Evolutionary conservation across 2,888 invertebrate species (phyloP).

Genomic region (Antheraea yamamai): DNA sequence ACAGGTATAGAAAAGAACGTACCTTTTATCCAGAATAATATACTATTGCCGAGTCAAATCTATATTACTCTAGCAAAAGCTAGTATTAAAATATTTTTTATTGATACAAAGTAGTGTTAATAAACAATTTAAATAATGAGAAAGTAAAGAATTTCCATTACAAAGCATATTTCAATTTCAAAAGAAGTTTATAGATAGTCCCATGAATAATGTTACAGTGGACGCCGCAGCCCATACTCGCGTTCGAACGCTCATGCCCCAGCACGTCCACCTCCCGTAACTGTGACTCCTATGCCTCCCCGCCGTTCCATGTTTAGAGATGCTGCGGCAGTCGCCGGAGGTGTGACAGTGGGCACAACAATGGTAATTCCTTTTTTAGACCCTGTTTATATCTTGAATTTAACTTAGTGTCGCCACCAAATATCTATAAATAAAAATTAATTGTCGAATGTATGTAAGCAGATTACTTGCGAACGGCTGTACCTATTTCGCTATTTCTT

Average conservation of each 20-base stretch:
- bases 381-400: not conserved
- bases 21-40: too few species aligned
- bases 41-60: too few species aligned
- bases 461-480: too few species aligned
- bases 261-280: slow-evolving; percentile 48
- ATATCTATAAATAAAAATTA: not conserved
- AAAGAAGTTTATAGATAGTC: not conserved
- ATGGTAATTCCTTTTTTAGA: slow-evolving; percentile 78
- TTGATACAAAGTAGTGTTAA: too few species aligned
- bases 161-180: not conserved
- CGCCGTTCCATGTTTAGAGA: slow-evolving; percentile 95
- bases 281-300: slow-evolving; percentile 80
- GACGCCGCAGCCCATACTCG: slow-evolving; percentile 51
- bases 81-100: too few species aligned
- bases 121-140: too few species aligned
- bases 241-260: slow-evolving; percentile 57
- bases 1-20: too few species aligned
- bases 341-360: slow-evolving; percentile 98
- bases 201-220: slow-evolving; percentile 24
- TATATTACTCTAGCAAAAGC: too few species aligned
- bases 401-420: not conserved
- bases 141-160: not conserved
- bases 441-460: too few species aligned
- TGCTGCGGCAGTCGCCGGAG: slow-evolving; percentile 99
- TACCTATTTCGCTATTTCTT: too few species aligned